These are phyloP conservation scores for Maccullochella peelii DNA, from an alignment of 2,113 vertebrate species.

Conservation along the genomic window DNA sequence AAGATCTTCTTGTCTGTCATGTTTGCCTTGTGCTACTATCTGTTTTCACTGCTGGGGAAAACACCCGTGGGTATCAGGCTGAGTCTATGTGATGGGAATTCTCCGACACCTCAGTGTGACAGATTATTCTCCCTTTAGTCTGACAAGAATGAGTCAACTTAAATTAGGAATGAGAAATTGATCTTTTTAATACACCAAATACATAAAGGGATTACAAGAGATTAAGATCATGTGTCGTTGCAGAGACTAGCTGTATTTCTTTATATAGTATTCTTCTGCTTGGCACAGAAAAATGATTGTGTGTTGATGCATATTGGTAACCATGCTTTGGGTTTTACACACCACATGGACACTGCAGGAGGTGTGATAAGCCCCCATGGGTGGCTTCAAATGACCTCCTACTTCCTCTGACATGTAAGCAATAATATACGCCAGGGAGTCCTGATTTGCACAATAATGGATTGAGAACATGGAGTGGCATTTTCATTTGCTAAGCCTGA, in stretches of 20 bases:
- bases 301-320: neutral
- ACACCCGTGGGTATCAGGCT: neutral
- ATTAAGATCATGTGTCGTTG: neutral
- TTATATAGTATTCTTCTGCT: neutral
- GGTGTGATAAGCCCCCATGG: too few species aligned
- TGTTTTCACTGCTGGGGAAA: neutral
- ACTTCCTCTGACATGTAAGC: neutral
- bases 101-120: neutral
- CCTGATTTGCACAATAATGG: neutral
- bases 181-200: neutral
- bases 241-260: neutral
- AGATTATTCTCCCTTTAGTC: neutral
- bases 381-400: neutral
- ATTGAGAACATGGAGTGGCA: too few species aligned
- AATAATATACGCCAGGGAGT: neutral
- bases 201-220: neutral
- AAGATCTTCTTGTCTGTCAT: neutral
- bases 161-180: neutral
- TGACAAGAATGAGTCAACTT: neutral
- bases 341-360: neutral
- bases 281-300: neutral
- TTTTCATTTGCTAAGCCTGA: too few species aligned
- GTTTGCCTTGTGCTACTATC: neutral
- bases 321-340: neutral
- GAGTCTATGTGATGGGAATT: neutral